Percentiles rank a stretch among this genome's conserved stretches.
phyloP scores from a whole-genome alignment of 1,140 invertebrate genomes.

The Batillaria attramentaria region DNA sequence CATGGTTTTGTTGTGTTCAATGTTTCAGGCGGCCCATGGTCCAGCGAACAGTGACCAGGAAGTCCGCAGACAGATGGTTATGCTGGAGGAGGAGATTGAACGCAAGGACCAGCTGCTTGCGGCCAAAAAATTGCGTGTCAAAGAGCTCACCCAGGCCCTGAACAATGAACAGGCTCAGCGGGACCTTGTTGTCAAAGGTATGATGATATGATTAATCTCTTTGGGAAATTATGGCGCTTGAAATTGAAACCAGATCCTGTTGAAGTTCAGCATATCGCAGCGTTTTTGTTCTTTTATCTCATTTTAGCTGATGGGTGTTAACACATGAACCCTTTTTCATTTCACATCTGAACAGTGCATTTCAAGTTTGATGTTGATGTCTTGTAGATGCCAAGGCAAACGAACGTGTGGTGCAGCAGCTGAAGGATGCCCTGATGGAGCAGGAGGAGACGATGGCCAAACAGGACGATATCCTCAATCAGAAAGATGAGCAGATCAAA shows the following conservation, averaged over 20 bases:
- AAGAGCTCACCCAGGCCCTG: conserved; percentile 33
- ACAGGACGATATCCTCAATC: conserved; percentile 50
- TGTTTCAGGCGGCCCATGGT: conserved; percentile 10
- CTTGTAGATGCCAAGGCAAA: conserved; percentile 42
- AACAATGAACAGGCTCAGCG: conserved; percentile 36
- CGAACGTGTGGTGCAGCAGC: conserved; percentile 30
- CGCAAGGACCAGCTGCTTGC: conserved; percentile 36
- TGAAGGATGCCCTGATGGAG: conserved; percentile 48
- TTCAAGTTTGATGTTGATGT: neutral
- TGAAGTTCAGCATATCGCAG: neutral
- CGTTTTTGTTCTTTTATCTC: neutral
- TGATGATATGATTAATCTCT: too few species aligned
- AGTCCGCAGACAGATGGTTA: too few species aligned
- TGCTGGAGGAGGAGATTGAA: conserved; percentile 37
- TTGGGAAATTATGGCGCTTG: neutral
- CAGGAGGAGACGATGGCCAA: conserved; percentile 55
- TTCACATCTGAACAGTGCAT: neutral
- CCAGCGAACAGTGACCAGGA: conserved; percentile 36
- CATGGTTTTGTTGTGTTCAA: conserved; percentile 1
- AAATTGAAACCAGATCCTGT: neutral
- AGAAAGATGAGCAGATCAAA: conserved; percentile 49
- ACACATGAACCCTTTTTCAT: neutral
- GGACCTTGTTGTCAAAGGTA: conserved; percentile 42
- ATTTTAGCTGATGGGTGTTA: neutral
- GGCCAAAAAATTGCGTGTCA: conserved; percentile 23